Conservation (phyloP, 2,888 invertebrate genomes). For the Drosophila cracens region DNA sequence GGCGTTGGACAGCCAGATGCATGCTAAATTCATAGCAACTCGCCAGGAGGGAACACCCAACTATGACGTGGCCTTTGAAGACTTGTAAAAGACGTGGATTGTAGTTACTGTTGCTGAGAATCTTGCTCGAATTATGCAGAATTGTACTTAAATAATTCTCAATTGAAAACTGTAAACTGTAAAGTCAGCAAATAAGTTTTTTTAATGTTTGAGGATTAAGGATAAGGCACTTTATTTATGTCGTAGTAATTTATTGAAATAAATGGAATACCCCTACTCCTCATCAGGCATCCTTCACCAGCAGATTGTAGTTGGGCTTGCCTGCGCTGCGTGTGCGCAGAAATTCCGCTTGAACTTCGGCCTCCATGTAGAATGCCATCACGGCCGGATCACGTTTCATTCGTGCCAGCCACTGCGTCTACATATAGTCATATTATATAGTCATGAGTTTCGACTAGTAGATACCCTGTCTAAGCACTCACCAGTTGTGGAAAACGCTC, state of each 20-base stretch:
- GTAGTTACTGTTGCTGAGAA: neutral
- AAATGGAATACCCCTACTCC: neutral
- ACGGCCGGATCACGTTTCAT: conserved; percentile 91
- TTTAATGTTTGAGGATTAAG: conserved; percentile 1
- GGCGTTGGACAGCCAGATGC: conserved; percentile 88
- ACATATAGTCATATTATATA: conserved; percentile 46
- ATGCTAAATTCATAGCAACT: conserved; percentile 90
- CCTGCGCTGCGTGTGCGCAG: conserved; percentile 89
- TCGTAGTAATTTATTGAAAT: conserved; percentile 9
- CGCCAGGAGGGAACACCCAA: conserved; percentile 89
- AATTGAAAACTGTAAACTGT: conserved; percentile 39
- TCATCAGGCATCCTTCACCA: conserved; percentile 65
- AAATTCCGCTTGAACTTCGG: conserved; percentile 91
- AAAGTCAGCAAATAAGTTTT: neutral
- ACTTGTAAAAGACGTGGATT: neutral
- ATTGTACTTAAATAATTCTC: conserved; percentile 15
- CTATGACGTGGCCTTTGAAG: conserved; percentile 64
- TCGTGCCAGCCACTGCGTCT: conserved; percentile 89
- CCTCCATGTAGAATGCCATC: conserved; percentile 88
- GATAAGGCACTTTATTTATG: conserved; percentile 53
- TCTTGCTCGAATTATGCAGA: conserved; percentile 5
- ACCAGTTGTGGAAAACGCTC: conserved; percentile 68
- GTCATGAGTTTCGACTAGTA: neutral
- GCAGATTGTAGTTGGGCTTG: conserved; percentile 86
- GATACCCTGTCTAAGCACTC: conserved; percentile 1